Evolutionary conservation across 2,113 vertebrate genomes (phyloP).

Genomic region (Oncorhynchus masou): DNA sequence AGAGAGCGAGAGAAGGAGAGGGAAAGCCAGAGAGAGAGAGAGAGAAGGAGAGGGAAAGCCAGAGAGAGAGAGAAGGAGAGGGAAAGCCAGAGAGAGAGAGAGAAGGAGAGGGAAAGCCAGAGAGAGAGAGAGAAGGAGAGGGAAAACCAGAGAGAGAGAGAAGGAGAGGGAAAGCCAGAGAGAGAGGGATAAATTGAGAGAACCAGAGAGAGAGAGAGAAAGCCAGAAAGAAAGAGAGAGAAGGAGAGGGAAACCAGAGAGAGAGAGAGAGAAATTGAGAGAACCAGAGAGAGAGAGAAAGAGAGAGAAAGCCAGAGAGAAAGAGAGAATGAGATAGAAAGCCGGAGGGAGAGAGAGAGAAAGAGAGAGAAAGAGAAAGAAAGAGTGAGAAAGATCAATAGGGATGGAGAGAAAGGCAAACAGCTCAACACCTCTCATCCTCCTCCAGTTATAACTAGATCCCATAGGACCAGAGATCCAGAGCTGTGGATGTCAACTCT

Average conservation of each 20-base stretch:
- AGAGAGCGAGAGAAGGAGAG: too few relatives aligned
- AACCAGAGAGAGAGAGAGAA: neutral
- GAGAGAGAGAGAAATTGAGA: neutral
- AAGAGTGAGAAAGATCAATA: constrained; percentile 26
- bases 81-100: neutral
- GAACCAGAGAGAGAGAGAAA: neutral
- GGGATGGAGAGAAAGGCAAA: constrained; percentile 24
- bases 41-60: too few relatives aligned
- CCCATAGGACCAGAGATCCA: neutral
- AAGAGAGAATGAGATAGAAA: too few relatives aligned
- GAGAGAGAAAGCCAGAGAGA: neutral
- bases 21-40: too few relatives aligned
- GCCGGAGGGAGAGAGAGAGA: too few relatives aligned
- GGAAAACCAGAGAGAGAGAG: neutral
- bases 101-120: neutral
- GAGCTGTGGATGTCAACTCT: constrained; percentile 9
- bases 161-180: neutral
- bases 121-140: neutral
- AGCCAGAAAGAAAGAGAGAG: neutral
- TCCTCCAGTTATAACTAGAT: too few relatives aligned
- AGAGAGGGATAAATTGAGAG: too few relatives aligned
- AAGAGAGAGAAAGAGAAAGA: neutral
- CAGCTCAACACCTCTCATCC: neutral
- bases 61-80: neutral
- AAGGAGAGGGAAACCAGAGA: neutral